phyloP scores from a whole-genome alignment of 2,113 vertebrate genomes.

The Sylvilagus bachmani region DNA sequence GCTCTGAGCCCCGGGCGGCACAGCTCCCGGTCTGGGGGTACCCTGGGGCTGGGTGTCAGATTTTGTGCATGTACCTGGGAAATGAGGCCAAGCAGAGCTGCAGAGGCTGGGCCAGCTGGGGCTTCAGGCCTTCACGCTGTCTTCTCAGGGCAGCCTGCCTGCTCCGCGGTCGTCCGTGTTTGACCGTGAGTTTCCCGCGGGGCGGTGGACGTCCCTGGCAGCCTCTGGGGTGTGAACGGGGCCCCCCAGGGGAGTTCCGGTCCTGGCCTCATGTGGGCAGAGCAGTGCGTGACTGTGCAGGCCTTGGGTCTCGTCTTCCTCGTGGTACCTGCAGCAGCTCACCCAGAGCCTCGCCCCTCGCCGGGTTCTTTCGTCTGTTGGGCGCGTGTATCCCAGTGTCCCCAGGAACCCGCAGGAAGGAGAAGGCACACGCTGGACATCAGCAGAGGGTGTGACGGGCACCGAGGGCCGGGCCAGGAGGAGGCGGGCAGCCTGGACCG shows the following conservation, averaged over 20 bases:
- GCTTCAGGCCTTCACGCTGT: not conserved
- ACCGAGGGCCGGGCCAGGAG: accelerated
- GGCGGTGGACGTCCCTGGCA: no score
- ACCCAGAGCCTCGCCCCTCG: no score
- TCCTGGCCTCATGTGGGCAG: no score
- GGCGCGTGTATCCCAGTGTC: not conserved
- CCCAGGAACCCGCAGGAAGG: not conserved
- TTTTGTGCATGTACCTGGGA: not conserved
- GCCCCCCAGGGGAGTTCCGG: no score
- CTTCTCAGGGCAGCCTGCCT: no score
- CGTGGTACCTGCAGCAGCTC: not conserved
- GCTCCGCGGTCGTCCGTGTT: not conserved
- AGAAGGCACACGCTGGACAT: not conserved
- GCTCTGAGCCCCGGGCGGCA: not conserved
- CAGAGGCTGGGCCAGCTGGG: accelerated
- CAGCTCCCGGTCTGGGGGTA: not conserved
- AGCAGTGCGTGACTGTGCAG: no score
- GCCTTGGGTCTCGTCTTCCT: accelerated
- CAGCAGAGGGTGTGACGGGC: accelerated
- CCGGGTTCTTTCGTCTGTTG: not conserved
- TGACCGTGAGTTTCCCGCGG: not conserved
- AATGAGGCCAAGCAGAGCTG: not conserved
- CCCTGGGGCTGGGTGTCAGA: accelerated
- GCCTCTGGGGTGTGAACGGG: no score
- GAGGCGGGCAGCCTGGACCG: not conserved